These are phyloP conservation scores for Prunella himalayana DNA, from an alignment of 2,113 vertebrate species.

Conservation along the genomic window DNA sequence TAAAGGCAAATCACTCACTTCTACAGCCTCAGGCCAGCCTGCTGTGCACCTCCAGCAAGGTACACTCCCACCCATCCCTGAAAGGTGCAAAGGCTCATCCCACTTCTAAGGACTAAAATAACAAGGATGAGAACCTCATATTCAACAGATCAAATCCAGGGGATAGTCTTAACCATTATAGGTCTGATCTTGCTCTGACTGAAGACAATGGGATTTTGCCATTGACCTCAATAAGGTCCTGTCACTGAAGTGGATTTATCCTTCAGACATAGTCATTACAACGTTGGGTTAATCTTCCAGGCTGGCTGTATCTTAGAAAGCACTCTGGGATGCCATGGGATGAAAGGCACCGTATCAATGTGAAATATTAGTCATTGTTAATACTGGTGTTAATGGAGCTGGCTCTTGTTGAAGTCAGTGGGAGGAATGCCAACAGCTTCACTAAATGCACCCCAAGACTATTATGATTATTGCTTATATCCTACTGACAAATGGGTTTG, in stretches of 20 bases:
- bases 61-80: not conserved
- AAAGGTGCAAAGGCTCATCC: not conserved
- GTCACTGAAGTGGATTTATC: conserved; percentile 52
- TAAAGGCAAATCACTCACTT: not conserved
- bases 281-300: conserved; percentile 54
- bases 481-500: conserved; percentile 39
- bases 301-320: conserved; percentile 33
- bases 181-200: conserved; percentile 26
- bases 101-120: not conserved
- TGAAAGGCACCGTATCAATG: conserved; percentile 44
- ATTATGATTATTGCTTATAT: conserved; percentile 50
- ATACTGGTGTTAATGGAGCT: conserved; percentile 48
- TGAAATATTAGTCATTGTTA: conserved; percentile 57
- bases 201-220: conserved; percentile 59
- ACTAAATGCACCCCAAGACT: conserved; percentile 49
- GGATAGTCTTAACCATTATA: not conserved
- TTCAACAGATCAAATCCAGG: not conserved
- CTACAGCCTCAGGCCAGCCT: not conserved
- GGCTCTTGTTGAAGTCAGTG: conserved; percentile 15
- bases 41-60: not conserved
- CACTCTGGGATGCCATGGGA: conserved; percentile 54
- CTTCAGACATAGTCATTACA: conserved; percentile 52
- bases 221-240: conserved; percentile 54
- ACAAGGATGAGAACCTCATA: not conserved
- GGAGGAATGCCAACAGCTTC: conserved; percentile 39